Evolutionary conservation across 2,888 invertebrate genomes (phyloP), one percentile per base, ranked within the genome.

Genomic region (Drosophila nigritarsus): DNA sequence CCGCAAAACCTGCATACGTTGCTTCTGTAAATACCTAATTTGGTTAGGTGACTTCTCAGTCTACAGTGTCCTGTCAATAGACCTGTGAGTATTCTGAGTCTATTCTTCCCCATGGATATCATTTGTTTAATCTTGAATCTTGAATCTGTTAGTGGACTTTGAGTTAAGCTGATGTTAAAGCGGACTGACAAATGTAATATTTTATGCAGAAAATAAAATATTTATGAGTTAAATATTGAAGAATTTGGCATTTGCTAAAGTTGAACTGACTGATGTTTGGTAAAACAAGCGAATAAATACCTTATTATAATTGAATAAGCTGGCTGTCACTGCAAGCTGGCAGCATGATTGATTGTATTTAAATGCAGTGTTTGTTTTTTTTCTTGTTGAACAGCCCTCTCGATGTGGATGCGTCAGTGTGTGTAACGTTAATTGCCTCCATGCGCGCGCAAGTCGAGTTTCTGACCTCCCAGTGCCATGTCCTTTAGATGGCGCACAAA

Each of bases 371-470:
- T 7, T 32, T 48, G 13, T 7, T 32, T 45, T 32, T 29, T 9
- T 5, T 42, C 36, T 27, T 29, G 11, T 13, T 48, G 2, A 38
- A 20, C 73, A 13, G 30, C 89, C 73, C 73, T 59, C 63, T 34
- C 2, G 15, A 11, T 6, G 65, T 11, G 40, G 62, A 20, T 65
- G 72, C 27, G 49, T 62, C 29, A 58, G 29, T 61, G 68, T 74
- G 68, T 83, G 72, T 76, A 51, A 67, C 70, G 84, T 72, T 90
- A 85, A 85, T 90, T 85, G 89, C 71, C 89, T 75, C 59, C 68
- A 75, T 90, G 89, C 90, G 90, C 84, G 89, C 84, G 89, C 84
- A 86, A 90, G 71, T 74, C 79, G 72, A 73, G 70, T 58, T 68
- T 69, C 62, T 68, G 68, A 78, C 64, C 82, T 78, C 67, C 56